phyloP scores from a whole-genome alignment of 2,113 vertebrate genomes.

The Ictidomys tridecemlineatus region DNA sequence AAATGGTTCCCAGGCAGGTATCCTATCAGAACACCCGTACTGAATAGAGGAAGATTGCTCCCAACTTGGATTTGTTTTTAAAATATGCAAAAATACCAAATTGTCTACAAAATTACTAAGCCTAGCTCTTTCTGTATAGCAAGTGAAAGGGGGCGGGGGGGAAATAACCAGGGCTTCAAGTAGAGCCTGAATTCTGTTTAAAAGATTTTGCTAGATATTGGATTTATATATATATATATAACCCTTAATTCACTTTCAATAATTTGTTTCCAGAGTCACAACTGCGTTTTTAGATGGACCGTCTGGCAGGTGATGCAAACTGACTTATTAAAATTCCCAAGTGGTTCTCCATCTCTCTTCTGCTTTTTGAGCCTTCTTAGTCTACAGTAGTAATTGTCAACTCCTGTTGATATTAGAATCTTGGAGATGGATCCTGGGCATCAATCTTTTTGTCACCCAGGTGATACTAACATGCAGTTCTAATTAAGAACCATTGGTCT shows the following conservation, averaged over 20 bases:
- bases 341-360: background rate
- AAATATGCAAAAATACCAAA: background rate
- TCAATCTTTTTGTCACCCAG: background rate
- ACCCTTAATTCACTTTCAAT: background rate
- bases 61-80: constrained; percentile 20
- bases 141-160: background rate
- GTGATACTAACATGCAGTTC: background rate
- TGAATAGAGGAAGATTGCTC: background rate
- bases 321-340: background rate
- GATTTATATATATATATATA: constrained; percentile 13
- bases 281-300: background rate
- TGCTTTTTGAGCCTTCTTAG: background rate
- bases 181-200: background rate
- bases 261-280: constrained; percentile 19
- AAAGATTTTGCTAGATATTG: background rate
- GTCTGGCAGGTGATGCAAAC: background rate
- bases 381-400: background rate
- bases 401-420: background rate
- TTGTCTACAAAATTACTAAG: background rate
- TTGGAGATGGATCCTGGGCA: background rate
- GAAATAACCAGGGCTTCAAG: background rate
- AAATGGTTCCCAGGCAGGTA: background rate
- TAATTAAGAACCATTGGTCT: background rate
- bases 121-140: background rate
- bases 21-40: background rate